These are phyloP conservation scores for Eilema sororculum DNA, from an alignment of 2,888 invertebrate genomes.

Conservation along the genomic window DNA sequence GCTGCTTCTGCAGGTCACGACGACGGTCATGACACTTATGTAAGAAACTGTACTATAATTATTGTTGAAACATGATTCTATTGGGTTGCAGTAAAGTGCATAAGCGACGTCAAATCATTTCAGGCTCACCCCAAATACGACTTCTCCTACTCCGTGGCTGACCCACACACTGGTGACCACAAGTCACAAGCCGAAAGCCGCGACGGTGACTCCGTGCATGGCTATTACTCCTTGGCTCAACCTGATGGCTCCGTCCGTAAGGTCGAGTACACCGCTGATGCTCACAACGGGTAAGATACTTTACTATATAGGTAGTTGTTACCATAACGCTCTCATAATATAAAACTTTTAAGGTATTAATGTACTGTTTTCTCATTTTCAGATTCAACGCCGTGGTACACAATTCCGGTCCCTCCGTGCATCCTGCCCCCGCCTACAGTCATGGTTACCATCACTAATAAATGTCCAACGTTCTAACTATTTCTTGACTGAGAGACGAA, in stretches of 20 bases:
- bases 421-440: constrained; percentile 65
- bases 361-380: constrained; percentile 41
- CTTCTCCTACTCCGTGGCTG: constrained; percentile 85
- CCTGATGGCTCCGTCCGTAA: constrained; percentile 85
- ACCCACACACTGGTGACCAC: constrained; percentile 87
- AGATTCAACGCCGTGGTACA: constrained; percentile 84
- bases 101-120: constrained; percentile 13
- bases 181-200: constrained; percentile 84
- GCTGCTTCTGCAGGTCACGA: constrained; percentile 38
- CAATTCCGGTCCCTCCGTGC: constrained; percentile 74
- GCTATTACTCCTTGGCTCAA: constrained; percentile 87
- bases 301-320: neutral
- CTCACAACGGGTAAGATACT: constrained; percentile 77
- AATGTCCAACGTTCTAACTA: constrained; percentile 19
- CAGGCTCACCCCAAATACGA: constrained; percentile 78
- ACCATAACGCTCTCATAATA: neutral
- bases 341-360: neutral
- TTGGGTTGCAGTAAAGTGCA: neutral
- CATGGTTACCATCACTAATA: constrained; percentile 61
- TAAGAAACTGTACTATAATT: constrained; percentile 33
- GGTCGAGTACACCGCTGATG: constrained; percentile 84
- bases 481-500: constrained; percentile 25
- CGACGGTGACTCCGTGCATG: constrained; percentile 86
- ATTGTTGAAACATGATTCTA: neutral
- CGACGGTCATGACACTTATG: constrained; percentile 59